Evolutionary conservation across 2,113 vertebrate genomes (phyloP).

Genomic region (Paraplagusia blochii): DNA sequence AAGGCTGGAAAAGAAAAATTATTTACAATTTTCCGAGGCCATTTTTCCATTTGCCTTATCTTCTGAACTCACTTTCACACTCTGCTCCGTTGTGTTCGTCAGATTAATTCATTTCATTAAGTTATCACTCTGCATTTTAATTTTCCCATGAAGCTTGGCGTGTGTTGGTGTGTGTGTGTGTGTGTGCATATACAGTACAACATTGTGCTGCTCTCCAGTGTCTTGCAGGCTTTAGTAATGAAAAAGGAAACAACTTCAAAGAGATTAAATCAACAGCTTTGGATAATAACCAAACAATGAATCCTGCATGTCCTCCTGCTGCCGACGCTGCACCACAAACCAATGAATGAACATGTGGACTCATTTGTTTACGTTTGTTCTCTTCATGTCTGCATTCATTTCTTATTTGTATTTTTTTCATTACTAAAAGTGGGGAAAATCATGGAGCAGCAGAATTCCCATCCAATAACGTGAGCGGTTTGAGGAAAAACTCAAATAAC

Average conservation of each 20-base stretch:
- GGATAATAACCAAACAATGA: conserved; percentile 68
- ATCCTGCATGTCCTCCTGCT: conserved; percentile 27
- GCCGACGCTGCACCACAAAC: conserved; percentile 42
- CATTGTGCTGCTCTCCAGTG: conserved; percentile 50
- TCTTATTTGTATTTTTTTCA: conserved; percentile 16
- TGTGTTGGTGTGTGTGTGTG: conserved; percentile 25
- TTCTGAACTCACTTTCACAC: background rate
- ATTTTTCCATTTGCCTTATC: conserved; percentile 32
- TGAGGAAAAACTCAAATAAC: conserved; percentile 21
- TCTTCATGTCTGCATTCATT: background rate
- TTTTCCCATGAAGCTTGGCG: conserved; percentile 21
- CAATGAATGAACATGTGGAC: conserved; percentile 41
- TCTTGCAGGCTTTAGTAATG: conserved; percentile 55
- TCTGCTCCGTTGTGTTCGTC: conserved; percentile 10
- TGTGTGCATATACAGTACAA: conserved; percentile 18
- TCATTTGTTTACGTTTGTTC: conserved; percentile 53
- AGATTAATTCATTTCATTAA: conserved; percentile 40
- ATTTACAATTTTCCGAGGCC: conserved; percentile 1
- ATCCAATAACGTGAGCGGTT: conserved; percentile 29
- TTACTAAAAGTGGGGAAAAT: conserved; percentile 14
- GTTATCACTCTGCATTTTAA: conserved; percentile 26
- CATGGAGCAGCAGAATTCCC: conserved; percentile 10
- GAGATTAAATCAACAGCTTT: conserved; percentile 69
- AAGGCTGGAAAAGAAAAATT: conserved; percentile 3
- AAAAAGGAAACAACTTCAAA: conserved; percentile 70